Base-by-base conservation (phyloP, 2,113 vertebrate species). In the Pseudopodoces humilis region DNA sequence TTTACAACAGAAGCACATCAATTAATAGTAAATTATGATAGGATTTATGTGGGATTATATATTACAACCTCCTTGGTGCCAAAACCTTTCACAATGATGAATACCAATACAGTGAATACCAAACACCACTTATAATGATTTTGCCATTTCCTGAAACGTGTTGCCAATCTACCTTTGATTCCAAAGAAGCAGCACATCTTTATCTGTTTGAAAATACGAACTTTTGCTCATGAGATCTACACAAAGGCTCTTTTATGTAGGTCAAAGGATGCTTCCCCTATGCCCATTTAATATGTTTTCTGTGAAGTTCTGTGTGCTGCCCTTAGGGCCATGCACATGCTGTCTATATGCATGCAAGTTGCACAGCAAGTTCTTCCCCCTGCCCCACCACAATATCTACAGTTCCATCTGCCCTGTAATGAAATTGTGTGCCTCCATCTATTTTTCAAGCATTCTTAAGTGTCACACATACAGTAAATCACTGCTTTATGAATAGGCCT, bases 211-310 rank as follows among this genome's bases (percentile, higher is more conserved):
- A 98, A 98, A 98, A 98, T 85, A 97, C 18, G 76, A 96, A 97
- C 97, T 96, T 97, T 93, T 95, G 97, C 92, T 97, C 97, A 95
- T 96, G 96, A 97, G 93, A 97, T 90, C 97, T 86, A 96, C 91
- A 98, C 97, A 98, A 98, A 98, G 96, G 74, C 92, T 94, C 96
- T 98, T 98, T 98, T 83, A 98, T 97, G 95, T 97, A 94, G 97
- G 97, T 98, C 97, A 98, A 97, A 98, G 94, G 96, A 97, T 97
- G 86, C 82, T 97, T 98, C 95, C 96, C 96, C 95, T 88, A 96
- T 97, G 97, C 83, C 97, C 98, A 97, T 97, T 98, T 98, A 98
- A 97, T 97, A 97, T 97, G 98, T 98, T 98, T 97, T 94, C 97
- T 98, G 97, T 98, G 97, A 98, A 98, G 98, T 97, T 97, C 94